Evolutionary conservation across 2,888 invertebrate species (phyloP).

Genomic region (Tipula unca): DNA sequence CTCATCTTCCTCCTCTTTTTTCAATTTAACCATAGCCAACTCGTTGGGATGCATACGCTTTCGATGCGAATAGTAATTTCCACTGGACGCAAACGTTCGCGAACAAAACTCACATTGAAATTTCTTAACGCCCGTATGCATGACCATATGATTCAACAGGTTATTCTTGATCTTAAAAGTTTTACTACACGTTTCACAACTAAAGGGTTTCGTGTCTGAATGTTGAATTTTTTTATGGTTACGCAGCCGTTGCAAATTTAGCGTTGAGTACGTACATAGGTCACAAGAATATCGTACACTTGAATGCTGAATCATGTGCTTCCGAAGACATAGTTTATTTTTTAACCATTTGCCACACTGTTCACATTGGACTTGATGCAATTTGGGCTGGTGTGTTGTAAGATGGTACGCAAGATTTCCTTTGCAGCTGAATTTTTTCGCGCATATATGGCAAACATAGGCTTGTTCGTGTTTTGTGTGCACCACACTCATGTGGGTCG

Average conservation of each 20-base stretch:
- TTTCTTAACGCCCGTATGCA: conserved; percentile 28
- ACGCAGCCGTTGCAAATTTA: conserved; percentile 25
- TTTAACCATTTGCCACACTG: conserved; percentile 28
- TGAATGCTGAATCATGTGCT: conserved; percentile 27
- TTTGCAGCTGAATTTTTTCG: conserved; percentile 26
- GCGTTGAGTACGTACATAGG: conserved; percentile 25
- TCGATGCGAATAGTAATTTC: conserved; percentile 29
- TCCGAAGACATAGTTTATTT: conserved; percentile 27
- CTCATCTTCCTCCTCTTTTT: conserved; percentile 24
- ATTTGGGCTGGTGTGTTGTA: conserved; percentile 27
- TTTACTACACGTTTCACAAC: conserved; percentile 25
- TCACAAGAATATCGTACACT: conserved; percentile 24
- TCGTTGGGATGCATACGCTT: conserved; percentile 29
- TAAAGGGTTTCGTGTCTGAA: conserved; percentile 26
- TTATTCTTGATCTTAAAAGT: conserved; percentile 27
- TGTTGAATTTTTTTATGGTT: conserved; percentile 27
- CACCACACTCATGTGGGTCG: conserved; percentile 25
- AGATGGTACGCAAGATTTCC: conserved; percentile 28
- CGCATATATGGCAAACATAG: conserved; percentile 27
- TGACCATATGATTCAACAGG: conserved; percentile 27
- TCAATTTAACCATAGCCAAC: conserved; percentile 25
- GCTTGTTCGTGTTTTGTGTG: conserved; percentile 24
- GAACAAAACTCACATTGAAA: conserved; percentile 28
- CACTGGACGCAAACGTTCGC: conserved; percentile 28
- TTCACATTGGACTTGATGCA: conserved; percentile 27